These are phyloP conservation scores for Thumatha senex DNA, from an alignment of 2,888 invertebrate species.

Conservation along the genomic window DNA sequence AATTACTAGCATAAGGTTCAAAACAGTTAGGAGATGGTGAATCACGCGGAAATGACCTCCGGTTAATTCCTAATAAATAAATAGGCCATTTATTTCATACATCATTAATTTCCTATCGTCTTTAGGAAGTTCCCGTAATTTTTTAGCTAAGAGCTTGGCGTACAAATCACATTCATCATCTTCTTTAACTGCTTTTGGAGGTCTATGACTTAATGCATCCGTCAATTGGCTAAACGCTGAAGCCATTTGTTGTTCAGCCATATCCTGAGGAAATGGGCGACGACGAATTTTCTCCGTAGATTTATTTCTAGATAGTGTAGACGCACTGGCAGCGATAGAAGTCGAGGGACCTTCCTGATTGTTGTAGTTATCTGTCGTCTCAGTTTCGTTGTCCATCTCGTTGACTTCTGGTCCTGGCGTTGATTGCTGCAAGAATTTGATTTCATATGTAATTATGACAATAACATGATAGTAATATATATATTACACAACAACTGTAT, in stretches of 20 bases:
- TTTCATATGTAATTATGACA: background rate
- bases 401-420: background rate
- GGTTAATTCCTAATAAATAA: background rate
- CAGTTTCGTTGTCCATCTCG: background rate
- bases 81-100: background rate
- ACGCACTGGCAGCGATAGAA: background rate
- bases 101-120: no score
- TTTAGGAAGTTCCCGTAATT: background rate
- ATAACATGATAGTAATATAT: no score
- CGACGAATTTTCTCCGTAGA: background rate
- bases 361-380: background rate
- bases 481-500: background rate
- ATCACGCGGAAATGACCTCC: no score
- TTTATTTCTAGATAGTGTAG: background rate
- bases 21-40: no score
- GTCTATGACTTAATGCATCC: background rate
- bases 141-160: background rate
- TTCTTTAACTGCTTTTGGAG: background rate
- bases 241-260: constrained; percentile 12
- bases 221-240: background rate
- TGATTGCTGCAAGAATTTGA: background rate
- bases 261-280: background rate
- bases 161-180: background rate
- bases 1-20: no score
- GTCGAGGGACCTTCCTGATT: background rate